These are phyloP conservation scores for Sinocyclocheilus maitianheensis DNA, from an alignment of 2,113 vertebrate genomes.

Conservation along the genomic window DNA sequence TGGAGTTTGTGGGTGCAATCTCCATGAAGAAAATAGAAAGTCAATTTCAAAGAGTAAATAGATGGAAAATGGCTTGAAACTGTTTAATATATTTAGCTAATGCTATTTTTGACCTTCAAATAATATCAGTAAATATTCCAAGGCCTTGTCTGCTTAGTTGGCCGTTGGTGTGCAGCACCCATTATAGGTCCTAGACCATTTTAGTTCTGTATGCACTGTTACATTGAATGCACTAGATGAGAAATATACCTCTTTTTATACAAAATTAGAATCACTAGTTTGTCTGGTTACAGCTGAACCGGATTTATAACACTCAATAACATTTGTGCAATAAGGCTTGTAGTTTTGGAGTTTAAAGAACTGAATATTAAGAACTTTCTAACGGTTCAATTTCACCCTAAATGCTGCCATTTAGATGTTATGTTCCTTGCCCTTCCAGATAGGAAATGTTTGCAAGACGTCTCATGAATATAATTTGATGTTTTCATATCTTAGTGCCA, in stretches of 20 bases:
- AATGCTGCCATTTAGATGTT: not conserved
- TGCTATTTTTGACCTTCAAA: not conserved
- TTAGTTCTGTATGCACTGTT: constrained; percentile 74
- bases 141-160: not conserved
- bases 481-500: not conserved
- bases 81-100: not conserved
- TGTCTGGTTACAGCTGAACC: not conserved
- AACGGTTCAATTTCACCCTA: not conserved
- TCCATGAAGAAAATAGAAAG: not conserved
- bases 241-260: constrained; percentile 83
- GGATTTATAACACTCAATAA: not conserved
- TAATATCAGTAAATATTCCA: not conserved
- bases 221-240: constrained; percentile 73
- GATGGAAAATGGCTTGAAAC: not conserved
- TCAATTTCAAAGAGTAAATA: not conserved
- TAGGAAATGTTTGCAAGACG: not conserved
- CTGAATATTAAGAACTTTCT: not conserved
- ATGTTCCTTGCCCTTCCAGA: not conserved
- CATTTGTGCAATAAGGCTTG: constrained; percentile 19
- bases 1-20: not conserved
- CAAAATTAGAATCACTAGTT: constrained; percentile 21
- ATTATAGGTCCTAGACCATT: constrained; percentile 59
- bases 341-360: not conserved
- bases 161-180: constrained; percentile 5
- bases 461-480: constrained; percentile 10